phyloP scores from a whole-genome alignment of 2,113 vertebrate genomes.

The Cromileptes altivelis region DNA sequence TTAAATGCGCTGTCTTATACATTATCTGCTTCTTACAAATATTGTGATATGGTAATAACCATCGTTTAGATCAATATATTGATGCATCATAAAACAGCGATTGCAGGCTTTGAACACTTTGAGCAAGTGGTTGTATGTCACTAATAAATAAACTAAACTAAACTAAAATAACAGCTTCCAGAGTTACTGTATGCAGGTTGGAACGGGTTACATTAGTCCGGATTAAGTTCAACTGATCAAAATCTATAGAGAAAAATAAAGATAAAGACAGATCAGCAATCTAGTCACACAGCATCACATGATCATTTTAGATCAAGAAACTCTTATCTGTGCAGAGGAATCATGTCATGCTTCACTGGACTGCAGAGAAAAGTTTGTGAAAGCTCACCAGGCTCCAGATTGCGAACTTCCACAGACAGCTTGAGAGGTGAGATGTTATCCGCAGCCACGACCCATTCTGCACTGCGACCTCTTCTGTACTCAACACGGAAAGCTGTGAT shows the following conservation, averaged over 20 bases:
- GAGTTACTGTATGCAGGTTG: background rate
- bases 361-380: background rate
- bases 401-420: conserved; percentile 95
- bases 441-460: conserved; percentile 91
- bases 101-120: background rate
- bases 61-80: too few species aligned
- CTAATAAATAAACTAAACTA: background rate
- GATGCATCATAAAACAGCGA: background rate
- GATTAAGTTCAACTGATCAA: background rate
- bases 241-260: background rate
- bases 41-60: background rate
- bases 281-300: background rate
- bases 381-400: conserved; percentile 92
- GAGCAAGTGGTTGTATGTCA: background rate
- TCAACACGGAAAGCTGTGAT: conserved; percentile 97
- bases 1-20: too few species aligned
- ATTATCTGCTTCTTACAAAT: background rate
- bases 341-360: conserved; percentile 2
- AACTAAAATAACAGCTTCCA: background rate
- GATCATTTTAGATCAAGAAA: background rate
- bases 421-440: conserved; percentile 96
- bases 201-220: background rate
- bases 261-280: background rate
- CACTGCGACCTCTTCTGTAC: conserved; percentile 88
- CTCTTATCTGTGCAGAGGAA: conserved; percentile 2